A percentile compares a stretch with the other conserved stretches of the same genome.
Evolutionary conservation across 2,888 invertebrate species (phyloP).

Genomic region (Oxycera nigricornis): DNA sequence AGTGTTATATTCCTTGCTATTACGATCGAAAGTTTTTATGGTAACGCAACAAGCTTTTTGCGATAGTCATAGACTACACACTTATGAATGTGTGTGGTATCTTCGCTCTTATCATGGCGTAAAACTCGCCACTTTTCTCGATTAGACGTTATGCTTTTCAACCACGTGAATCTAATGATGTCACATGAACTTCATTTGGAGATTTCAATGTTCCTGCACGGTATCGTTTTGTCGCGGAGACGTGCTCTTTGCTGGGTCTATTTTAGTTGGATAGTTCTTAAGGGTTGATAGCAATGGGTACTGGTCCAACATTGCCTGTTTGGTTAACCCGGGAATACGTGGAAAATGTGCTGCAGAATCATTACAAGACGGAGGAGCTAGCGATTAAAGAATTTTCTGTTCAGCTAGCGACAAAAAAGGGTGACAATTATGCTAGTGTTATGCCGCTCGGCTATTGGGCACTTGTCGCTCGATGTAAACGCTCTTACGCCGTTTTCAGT

Average conservation of each 20-base stretch:
- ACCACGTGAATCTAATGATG: conserved; percentile 28
- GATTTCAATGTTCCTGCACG: background rate
- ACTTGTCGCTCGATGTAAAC: background rate
- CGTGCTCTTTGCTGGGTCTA: background rate
- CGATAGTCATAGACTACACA: too few species aligned
- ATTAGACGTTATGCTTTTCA: background rate
- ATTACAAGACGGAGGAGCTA: conserved; percentile 6
- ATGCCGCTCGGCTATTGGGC: conserved; percentile 48
- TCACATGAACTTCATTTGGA: conserved; percentile 15
- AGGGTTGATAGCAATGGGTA: conserved; percentile 3
- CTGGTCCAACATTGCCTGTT: background rate
- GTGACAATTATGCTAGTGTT: conserved; percentile 58
- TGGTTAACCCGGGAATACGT: conserved; percentile 27
- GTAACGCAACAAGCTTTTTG: too few species aligned
- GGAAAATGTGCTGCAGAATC: background rate
- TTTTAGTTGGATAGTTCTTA: background rate
- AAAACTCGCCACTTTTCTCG: background rate
- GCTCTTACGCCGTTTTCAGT: too few species aligned
- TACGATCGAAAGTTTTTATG: too few species aligned
- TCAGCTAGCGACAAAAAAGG: conserved; percentile 47
- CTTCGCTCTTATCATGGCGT: background rate
- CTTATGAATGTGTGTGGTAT: too few species aligned
- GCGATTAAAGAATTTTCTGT: background rate
- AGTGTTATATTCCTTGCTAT: too few species aligned
- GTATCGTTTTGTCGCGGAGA: background rate